Base-by-base conservation (phyloP, 2,113 vertebrate species). In the Cathartes aura region DNA sequence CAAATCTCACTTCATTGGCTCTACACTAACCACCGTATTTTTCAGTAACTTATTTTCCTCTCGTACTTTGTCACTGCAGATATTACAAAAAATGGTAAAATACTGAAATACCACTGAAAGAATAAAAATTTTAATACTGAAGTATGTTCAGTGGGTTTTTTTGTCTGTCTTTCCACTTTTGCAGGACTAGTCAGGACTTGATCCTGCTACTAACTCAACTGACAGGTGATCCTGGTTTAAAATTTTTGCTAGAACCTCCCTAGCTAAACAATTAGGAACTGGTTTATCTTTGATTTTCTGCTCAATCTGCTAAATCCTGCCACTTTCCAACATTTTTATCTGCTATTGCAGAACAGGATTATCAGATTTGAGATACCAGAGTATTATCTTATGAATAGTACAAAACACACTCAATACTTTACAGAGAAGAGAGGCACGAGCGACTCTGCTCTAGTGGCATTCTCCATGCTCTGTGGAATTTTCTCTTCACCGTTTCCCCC, bases 31-130 rank as follows among this genome's bases (percentile, higher is more conserved):
- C 18, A 45, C 5, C 0, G 0, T 8, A 9, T 36, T 87, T 88
- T 66, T 58, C 58, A 70, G 20, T 6, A 71, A 55, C 6, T 85
- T 56, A 9, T 52, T 91, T 83, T 91, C 20, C 18, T 92, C 27
- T 58, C 0, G 0, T 11, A 38, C 8, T n/a, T 43, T 64, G 21
- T 42, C 67, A 81, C 10, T 24, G 14, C 6, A 74, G n/a, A 63
- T 50, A 30, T 13, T 66, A 78, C 5, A 18, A 72, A 30, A 72
- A 81, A 52, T 21, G 2, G 19, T 36, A 45, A 38, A 23, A 53
- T 52, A 53, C 15, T 24, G 20, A 67, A 86, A 68, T 16, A 48
- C 4, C 19, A 30, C 3, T 1, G 4, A 89, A 76, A 38, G 0
- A 59, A 82, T n/a, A n/a, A n/a, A 42, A 5, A 48, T 15, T 5